A percentile compares a stretch with the other conserved stretches of the same genome.
These are phyloP conservation scores for Sturnus vulgaris DNA, from an alignment of 2,113 vertebrate species.

Conservation along the genomic window DNA sequence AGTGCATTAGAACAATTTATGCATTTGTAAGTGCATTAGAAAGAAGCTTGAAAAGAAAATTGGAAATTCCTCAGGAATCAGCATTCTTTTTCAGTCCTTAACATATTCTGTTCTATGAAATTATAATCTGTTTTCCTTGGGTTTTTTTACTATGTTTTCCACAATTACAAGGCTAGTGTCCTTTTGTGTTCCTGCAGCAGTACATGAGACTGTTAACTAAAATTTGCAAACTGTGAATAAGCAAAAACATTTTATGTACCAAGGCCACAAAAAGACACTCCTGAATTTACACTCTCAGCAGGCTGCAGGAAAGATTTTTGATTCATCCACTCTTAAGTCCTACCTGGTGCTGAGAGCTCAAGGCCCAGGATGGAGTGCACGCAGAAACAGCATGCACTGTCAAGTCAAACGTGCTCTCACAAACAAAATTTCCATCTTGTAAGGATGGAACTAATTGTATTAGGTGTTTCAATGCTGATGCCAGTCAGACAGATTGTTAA, in stretches of 20 bases:
- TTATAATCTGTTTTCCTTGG: background rate
- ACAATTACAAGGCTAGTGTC: background rate
- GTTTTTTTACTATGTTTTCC: background rate
- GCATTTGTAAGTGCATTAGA: background rate
- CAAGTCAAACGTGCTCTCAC: background rate
- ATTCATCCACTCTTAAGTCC: background rate
- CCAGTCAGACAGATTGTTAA: background rate
- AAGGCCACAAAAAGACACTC: background rate
- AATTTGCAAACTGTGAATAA: background rate
- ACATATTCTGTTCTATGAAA: background rate
- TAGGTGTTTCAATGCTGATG: background rate
- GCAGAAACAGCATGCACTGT: background rate
- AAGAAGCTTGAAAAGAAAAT: conserved; percentile 11
- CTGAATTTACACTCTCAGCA: background rate
- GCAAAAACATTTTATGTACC: background rate
- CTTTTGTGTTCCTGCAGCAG: background rate
- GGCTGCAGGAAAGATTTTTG: background rate
- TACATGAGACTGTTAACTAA: background rate
- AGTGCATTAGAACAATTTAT: background rate
- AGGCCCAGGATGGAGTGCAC: background rate
- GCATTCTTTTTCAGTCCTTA: background rate
- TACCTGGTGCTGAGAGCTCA: rapidly evolving
- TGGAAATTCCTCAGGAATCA: background rate
- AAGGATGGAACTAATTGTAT: background rate
- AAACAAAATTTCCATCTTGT: background rate